These are phyloP conservation scores for Melospiza georgiana DNA, from an alignment of 2,113 vertebrate genomes.

Conservation along the genomic window DNA sequence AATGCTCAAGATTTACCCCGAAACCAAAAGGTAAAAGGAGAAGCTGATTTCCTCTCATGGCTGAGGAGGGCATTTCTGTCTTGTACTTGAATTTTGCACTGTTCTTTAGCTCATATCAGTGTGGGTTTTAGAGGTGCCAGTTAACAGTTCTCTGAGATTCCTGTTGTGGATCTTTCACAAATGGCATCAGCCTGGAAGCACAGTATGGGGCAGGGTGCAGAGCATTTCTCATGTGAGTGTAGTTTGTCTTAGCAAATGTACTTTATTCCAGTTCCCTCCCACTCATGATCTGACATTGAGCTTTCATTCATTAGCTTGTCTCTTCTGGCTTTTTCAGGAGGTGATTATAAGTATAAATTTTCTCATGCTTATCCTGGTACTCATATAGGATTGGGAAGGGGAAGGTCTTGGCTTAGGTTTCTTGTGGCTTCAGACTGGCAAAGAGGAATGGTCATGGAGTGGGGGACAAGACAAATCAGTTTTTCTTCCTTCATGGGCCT, in stretches of 20 bases:
- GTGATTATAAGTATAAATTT: not conserved
- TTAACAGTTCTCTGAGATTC: not conserved
- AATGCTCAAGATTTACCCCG: constrained; percentile 90
- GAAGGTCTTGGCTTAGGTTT: not conserved
- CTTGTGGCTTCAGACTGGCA: not conserved
- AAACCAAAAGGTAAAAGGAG: constrained; percentile 91
- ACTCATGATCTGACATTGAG: not conserved
- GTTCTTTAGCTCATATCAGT: not conserved
- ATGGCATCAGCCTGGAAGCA: not conserved
- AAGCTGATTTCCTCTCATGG: not conserved
- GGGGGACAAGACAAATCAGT: not conserved
- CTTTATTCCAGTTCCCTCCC: not conserved
- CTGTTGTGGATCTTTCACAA: not conserved
- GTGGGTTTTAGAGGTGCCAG: not conserved
- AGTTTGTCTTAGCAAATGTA: not conserved
- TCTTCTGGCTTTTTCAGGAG: not conserved
- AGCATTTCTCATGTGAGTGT: not conserved
- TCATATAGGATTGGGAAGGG: not conserved
- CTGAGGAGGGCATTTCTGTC: not conserved
- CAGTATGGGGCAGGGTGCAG: not conserved
- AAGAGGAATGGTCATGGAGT: not conserved
- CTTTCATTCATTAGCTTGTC: not conserved
- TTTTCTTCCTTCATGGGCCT: not conserved
- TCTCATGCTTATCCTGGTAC: not conserved
- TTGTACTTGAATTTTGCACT: not conserved